Base-by-base conservation (phyloP, 2,113 vertebrate species). In the Casuarius casuarius region DNA sequence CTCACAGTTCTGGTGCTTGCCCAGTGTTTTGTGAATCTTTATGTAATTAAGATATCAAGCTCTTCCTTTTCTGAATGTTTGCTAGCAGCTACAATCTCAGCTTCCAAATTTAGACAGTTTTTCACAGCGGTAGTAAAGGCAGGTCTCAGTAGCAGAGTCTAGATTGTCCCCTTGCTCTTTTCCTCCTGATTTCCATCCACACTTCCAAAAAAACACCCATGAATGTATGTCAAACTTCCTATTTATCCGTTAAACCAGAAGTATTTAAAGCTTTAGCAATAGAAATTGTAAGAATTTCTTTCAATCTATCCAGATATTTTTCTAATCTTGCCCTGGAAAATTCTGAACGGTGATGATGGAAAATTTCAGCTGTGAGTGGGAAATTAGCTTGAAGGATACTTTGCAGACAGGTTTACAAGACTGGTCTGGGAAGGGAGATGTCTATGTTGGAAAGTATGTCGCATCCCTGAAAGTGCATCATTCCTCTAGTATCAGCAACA, bases 41-140 rank as follows among this genome's bases (percentile, higher is more conserved):
- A 5, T 0, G 6, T 68, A 92, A 59, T 38, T 68, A 28, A 61
- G 8, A 11, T 59, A 38, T 29, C 0, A 0, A 65, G 7, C 33
- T 33, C 15, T 70, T 67, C 9, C 4, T 2, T 5, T 0, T 65
- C n/a, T 6, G 4, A 52, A 59, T 7, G 66, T 42, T 8, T 68
- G 18, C 29, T 67, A 14, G 15, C 38, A 31, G 16, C 67, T 61
- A 12, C 61, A 59, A 5, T 58, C 49, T 74, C 33, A 63, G 25
- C 22, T 81, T 87, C 48, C 61, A 18, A 59, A 67, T 75, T 49
- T 15, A 84, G 25, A 16, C 31, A 62, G 21, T 31, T 81, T 90
- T 89, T 89, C 61, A 42, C 16, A 23, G 46, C 23, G 10, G 3
- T 28, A 59, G 29, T 46, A 31, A 76, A 77, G 18, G 14, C 5